phyloP scores from a whole-genome alignment of 2,113 vertebrate species.

The Cynoglossus semilaevis region DNA sequence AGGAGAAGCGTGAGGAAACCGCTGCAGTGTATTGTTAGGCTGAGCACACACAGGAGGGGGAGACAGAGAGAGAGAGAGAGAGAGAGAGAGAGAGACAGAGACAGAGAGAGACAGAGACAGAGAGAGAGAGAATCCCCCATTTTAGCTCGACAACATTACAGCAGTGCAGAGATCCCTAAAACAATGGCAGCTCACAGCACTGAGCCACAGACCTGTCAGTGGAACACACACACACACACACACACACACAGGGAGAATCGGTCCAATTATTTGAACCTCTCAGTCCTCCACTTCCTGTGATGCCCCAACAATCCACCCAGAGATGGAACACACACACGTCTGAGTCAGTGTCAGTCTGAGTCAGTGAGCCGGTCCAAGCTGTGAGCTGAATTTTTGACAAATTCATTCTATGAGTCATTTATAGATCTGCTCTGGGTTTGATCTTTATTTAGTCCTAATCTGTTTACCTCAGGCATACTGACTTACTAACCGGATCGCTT shows the following conservation, averaged over 20 bases:
- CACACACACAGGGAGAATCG: no score
- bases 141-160: constrained; percentile 70
- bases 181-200: constrained; percentile 61
- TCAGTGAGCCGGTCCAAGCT: not conserved
- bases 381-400: no score
- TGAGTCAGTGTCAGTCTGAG: not conserved
- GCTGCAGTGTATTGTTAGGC: constrained; percentile 75
- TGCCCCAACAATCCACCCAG: no score
- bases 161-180: constrained; percentile 71
- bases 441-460: constrained; percentile 63
- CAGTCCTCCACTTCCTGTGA: constrained; percentile 12
- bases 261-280: constrained; percentile 37
- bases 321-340: no score
- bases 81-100: constrained; percentile 69
- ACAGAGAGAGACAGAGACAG: constrained; percentile 67
- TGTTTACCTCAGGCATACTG: constrained; percentile 66
- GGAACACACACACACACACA: constrained; percentile 42
- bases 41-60: constrained; percentile 61
- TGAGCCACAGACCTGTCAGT: constrained; percentile 53
- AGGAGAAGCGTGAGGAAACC: constrained; percentile 55
- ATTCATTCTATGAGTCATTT: constrained; percentile 1
- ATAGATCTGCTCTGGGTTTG: constrained; percentile 16
- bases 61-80: constrained; percentile 68
- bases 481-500: constrained; percentile 74
- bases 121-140: constrained; percentile 71